Evolutionary conservation across 2,113 vertebrate genomes (phyloP).

Genomic region (Rhegmatorhina hoffmannsi): DNA sequence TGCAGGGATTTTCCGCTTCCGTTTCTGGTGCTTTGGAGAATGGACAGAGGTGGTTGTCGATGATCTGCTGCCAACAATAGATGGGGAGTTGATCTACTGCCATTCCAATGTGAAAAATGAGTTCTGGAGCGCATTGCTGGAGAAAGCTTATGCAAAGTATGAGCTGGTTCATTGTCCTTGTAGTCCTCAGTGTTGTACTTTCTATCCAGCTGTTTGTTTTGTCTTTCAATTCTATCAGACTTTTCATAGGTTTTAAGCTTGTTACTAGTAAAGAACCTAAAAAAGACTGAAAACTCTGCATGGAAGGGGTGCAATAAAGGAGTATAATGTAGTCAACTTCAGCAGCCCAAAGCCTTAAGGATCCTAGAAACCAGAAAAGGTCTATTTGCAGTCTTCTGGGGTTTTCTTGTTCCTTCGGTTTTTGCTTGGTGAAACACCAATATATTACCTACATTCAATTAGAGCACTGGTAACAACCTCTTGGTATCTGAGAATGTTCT

Average conservation of each 20-base stretch:
- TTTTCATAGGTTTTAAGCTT: neutral
- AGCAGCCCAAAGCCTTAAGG: neutral
- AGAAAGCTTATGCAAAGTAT: constrained; percentile 95
- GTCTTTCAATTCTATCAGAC: neutral
- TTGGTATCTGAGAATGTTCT: neutral
- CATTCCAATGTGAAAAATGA: constrained; percentile 86
- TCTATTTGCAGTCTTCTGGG: neutral
- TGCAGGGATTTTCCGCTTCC: constrained; percentile 91
- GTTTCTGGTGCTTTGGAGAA: constrained; percentile 91
- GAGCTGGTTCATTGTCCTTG: neutral
- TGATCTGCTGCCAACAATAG: constrained; percentile 88
- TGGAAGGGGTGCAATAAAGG: neutral
- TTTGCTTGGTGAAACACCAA: neutral
- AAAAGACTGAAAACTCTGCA: neutral
- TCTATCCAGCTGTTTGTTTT: neutral
- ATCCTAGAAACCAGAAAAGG: neutral
- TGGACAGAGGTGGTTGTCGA: constrained; percentile 95
- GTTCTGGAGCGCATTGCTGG: constrained; percentile 92
- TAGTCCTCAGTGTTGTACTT: neutral
- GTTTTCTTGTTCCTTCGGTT: neutral
- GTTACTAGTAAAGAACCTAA: neutral
- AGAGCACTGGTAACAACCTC: neutral
- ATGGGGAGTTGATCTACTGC: constrained; percentile 87
- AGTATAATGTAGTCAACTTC: neutral
- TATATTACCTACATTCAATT: neutral